Conservation (phyloP, 1,140 invertebrate genomes). For the Drosophila oshimai region DNA sequence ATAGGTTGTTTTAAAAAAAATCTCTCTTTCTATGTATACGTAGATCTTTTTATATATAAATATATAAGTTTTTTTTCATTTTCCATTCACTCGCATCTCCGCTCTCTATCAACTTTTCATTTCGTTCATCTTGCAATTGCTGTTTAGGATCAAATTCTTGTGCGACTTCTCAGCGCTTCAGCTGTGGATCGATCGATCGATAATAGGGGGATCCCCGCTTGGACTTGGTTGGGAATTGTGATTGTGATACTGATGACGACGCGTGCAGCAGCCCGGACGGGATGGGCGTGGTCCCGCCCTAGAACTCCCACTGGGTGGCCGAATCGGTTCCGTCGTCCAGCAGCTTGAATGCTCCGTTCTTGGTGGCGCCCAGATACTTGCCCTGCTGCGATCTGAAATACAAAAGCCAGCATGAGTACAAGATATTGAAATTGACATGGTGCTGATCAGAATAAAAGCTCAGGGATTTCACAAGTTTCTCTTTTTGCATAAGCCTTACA, state of each 20-base stretch:
- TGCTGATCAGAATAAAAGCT: too few relatives aligned
- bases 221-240: conserved; percentile 34
- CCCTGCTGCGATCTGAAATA: conserved; percentile 84
- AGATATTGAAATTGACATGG: too few relatives aligned
- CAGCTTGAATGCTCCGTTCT: conserved; percentile 96
- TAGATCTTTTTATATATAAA: conserved; percentile 39
- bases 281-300: conserved; percentile 76
- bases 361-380: conserved; percentile 94
- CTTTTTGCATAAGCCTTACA: too few relatives aligned
- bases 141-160: conserved; percentile 35
- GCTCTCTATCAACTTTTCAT: background rate
- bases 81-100: conserved; percentile 7
- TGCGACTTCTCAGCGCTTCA: conserved; percentile 22
- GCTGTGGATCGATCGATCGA: conserved; percentile 12
- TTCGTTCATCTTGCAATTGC: conserved; percentile 5
- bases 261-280: background rate
- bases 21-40: conserved; percentile 44
- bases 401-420: background rate
- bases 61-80: conserved; percentile 17
- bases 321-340: conserved; percentile 89
- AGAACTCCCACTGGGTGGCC: conserved; percentile 97
- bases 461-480: too few relatives aligned
- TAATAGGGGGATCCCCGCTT: conserved; percentile 1
- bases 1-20: conserved; percentile 65
- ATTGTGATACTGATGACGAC: conserved; percentile 42